Evolutionary conservation across 2,888 invertebrate genomes (phyloP), one percentile per base, ranked within the genome.

Genomic region (Acleris laterana): DNA sequence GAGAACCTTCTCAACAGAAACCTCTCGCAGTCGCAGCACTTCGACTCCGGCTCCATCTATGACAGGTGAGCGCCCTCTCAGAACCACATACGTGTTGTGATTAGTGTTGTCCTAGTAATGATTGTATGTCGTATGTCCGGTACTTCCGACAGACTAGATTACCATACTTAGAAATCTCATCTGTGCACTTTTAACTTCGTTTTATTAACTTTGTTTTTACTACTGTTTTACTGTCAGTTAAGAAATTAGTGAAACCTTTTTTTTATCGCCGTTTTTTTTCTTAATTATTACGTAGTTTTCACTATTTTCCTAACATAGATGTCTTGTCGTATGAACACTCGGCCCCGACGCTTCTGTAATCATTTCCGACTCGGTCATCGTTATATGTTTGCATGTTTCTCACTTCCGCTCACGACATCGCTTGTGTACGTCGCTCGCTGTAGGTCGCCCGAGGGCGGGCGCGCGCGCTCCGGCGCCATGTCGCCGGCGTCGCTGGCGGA

Each of bases 1-100:
- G 97, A 97, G 88, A 96, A 95, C 74, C 93, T 96, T 73, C 95
- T 96, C 77, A 95, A 96, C 82, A 94, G 96, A 76, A 95, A 96
- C 79, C 94, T 96, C 68, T 95, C 96, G 56, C 96, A 96, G 75
- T 95, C 95, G 48, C 93, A 95, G 73, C 95, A 95, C 84, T 93
- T 95, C 87, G 96, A 96, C 78, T 96, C 96, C 75, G 94, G 95
- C 69, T 96, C 96, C 77, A 94, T 96, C 71, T 97, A 97, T 85
- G 97, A 97, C 90, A 96, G 97, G 97, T 97, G 84, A 93, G 90
- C 79, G 62, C 61, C 62, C 64, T 68, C 61, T 63, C 64, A 68
- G 25, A 66, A 52, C 55, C 55, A 46, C 55, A 58, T 82, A 71
- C 68, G 78, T 83, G 84, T 86, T 76, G 84, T 82, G 76, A 78